Evolutionary conservation across 2,888 invertebrate species (phyloP), one percentile per base, ranked within the genome.

Genomic region (Cephus rjabovi): DNA sequence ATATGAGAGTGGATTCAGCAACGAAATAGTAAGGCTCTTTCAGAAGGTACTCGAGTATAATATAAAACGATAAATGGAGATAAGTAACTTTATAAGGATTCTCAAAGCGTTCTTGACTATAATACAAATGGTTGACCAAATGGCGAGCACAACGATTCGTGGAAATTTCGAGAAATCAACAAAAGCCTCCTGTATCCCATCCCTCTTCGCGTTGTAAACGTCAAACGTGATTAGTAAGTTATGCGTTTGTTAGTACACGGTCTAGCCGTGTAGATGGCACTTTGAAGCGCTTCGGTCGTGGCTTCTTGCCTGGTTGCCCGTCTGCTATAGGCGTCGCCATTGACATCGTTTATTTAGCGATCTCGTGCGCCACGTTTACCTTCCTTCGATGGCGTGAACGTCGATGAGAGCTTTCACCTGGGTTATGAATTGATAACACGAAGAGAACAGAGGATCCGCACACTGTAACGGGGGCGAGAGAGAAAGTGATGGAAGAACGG

Each of bases 381-480:
- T 56, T 56, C 56, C 56, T 56, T 56, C 56, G 9, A 56, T 23
- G 56, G 56, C 56, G 56, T 23, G 9, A 56, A 56, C 23, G 56
- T 9, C 56, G 56, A 56, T 56, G 9, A 56, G 23, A 56, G 71
- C 71, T 23, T 71, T 71, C 71, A 9, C 12, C 12, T 30, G 70
- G 11, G 34, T 71, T 71, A 71, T 71, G 71, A 30, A 71, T 71
- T 71, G 71, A 71, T 71, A 71, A 71, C 34, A 34, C 9, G 56
- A 56, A 56, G 56, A 56, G 56, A 56, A 23, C 1, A 9, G 9
- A 56, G 9, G 9, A 56, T 6, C 23, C 23, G 9, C 56, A 23
- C 9, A 56, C 2, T 56, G 56, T 56, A 56, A 56, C 15, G 56
- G 56, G 6, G 1, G 0, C 9, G 23, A 23, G 9, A 56, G 40